Evolutionary conservation across 1,140 invertebrate species (phyloP).

Genomic region (Cydia splendana): DNA sequence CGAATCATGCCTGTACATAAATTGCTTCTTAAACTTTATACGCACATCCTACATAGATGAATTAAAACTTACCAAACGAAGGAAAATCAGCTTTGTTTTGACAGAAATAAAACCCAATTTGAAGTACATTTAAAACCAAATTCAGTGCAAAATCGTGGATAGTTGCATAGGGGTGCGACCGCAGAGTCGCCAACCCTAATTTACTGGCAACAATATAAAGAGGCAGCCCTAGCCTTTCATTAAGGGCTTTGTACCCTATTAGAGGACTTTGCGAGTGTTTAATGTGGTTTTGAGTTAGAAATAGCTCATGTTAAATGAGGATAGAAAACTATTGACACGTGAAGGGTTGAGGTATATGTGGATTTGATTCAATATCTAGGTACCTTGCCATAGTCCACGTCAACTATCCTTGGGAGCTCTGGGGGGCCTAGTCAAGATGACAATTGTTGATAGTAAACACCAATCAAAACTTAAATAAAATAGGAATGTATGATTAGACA

Average conservation of each 20-base stretch:
- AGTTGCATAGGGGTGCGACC: constrained; percentile 17
- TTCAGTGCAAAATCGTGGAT: background rate
- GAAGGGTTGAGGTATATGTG: no score
- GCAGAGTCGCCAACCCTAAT: constrained; percentile 22
- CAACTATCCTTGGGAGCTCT: no score
- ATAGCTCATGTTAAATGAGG: background rate
- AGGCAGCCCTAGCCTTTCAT: constrained; percentile 1
- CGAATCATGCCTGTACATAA: background rate
- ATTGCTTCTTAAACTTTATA: background rate
- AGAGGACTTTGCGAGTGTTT: constrained; percentile 7
- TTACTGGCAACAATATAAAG: constrained; percentile 6
- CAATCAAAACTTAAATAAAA: no score
- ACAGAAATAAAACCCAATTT: background rate
- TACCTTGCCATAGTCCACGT: no score
- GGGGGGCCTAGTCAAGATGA: no score
- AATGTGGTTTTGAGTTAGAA: constrained; percentile 6
- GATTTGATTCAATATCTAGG: no score
- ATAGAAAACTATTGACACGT: background rate
- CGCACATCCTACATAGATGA: background rate
- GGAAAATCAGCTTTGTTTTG: background rate
- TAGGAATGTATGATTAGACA: no score
- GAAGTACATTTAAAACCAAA: background rate
- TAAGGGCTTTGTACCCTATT: constrained; percentile 23
- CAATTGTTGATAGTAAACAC: no score
- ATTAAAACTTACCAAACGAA: background rate